Base-by-base conservation (phyloP, 2,113 vertebrate genomes). In the Panurus biarmicus region DNA sequence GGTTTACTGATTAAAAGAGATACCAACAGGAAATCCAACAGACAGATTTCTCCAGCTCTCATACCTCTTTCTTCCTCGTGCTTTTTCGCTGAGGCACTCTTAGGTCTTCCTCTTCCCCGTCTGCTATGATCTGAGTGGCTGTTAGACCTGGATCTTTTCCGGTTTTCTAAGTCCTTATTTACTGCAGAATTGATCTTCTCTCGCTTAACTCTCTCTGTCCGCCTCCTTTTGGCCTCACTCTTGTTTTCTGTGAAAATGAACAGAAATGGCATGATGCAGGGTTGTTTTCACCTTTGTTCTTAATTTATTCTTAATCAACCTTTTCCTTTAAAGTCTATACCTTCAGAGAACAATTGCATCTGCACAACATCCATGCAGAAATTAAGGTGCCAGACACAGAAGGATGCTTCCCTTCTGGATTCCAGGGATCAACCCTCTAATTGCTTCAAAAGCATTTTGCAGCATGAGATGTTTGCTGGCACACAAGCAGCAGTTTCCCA, bases 1-100 rank as follows among this genome's bases (percentile, higher is more conserved):
- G 12, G 18, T 44, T 85, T 77, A 72, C 23, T 47, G 36, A 80
- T 54, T 12, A 10, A 22, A 90, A 24, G 76, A 74, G 24, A 61
- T 8, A 70, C 33, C 70, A 38, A 45, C 3, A 76, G 45, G 91
- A 79, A 67, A 44, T 53, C 15, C 42, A 89, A n/a, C 10, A 2
- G 80, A 73, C 10, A 25, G 14, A 82, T 74, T 95, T 83, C 29
- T 78, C 11, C 36, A 36, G 23, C 88, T 85, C 62, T 87, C 94
- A 96, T 98, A 99, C 99, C 99, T 98, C 98, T 99, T 90, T 99
- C 99, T 67, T 99, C 99, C 76, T 99, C 99, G 6, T 98, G 99
- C 58, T 99, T 99, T 98, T 99, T 99, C 64, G 98, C 97, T 29
- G 99, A 98, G 42, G 98, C 98, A 42, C 98, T 99, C 94, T 99